Percentiles rank a stretch among this genome's conserved stretches.
Evolutionary conservation across 1,140 invertebrate genomes (phyloP).

Genomic region (Meteorus sp.): DNA sequence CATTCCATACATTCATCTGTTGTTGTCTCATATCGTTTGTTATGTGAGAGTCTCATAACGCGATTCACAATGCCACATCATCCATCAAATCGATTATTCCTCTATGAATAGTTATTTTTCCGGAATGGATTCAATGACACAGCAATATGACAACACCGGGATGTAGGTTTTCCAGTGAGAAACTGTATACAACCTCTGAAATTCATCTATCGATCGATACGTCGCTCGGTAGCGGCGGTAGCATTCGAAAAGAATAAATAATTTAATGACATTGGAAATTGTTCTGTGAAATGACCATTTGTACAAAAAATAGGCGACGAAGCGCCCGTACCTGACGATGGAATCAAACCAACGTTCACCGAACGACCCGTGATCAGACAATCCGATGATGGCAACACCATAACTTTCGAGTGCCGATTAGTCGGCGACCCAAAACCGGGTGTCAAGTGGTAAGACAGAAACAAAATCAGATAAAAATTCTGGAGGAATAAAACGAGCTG

Average conservation of each 20-base stretch:
- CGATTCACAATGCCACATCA: conserved; percentile 10
- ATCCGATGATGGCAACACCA: conserved; percentile 88
- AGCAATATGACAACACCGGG: too few relatives aligned
- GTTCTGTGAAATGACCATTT: conserved; percentile 31
- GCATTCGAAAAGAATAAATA: conserved; percentile 11
- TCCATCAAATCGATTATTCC: neutral
- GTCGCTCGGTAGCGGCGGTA: conserved; percentile 15
- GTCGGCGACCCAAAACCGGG: conserved; percentile 91
- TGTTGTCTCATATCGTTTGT: conserved; percentile 36
- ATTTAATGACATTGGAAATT: conserved; percentile 6
- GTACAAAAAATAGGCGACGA: conserved; percentile 77
- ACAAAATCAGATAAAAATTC: too few relatives aligned
- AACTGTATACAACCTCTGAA: too few relatives aligned
- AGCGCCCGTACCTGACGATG: conserved; percentile 84
- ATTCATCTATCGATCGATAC: conserved; percentile 27
- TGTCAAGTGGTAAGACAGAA: conserved; percentile 81
- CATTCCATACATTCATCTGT: conserved; percentile 35
- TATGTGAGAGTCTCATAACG: conserved; percentile 31
- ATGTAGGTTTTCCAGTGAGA: too few relatives aligned
- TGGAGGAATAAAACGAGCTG: too few relatives aligned
- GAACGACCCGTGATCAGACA: conserved; percentile 94
- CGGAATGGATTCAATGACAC: neutral
- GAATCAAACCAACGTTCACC: conserved; percentile 93
- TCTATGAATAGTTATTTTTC: neutral
- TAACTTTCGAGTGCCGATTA: conserved; percentile 93